A percentile compares a stretch with the other conserved stretches of the same genome.
phyloP scores from a whole-genome alignment of 2,888 invertebrate genomes.

The Glyphotaelius pellucidus region DNA sequence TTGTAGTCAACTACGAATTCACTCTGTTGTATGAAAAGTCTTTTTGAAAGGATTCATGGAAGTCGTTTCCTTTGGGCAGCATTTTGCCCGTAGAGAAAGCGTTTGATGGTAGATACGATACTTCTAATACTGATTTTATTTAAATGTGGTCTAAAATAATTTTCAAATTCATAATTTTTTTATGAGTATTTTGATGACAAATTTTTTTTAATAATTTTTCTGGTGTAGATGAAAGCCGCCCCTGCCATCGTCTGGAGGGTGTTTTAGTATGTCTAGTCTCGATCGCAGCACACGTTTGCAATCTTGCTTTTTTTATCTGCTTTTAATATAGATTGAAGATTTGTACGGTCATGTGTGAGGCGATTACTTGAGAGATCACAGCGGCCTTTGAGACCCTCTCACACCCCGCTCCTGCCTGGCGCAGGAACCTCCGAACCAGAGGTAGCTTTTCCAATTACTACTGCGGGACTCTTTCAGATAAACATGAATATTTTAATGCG shows the following conservation, averaged over 20 bases:
- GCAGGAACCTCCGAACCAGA: background rate
- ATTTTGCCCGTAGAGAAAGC: too few species aligned
- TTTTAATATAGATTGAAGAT: conserved; percentile 66
- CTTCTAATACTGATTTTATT: too few species aligned
- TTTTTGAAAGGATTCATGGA: too few species aligned
- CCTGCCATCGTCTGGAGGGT: background rate
- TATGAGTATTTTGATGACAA: too few species aligned
- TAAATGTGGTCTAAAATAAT: too few species aligned
- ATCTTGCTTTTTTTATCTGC: conserved; percentile 56
- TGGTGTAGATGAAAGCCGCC: background rate
- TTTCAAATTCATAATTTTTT: too few species aligned
- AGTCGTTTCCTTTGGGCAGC: too few species aligned
- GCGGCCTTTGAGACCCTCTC: conserved; percentile 27
- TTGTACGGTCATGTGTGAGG: conserved; percentile 64
- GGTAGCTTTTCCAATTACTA: conserved; percentile 39
- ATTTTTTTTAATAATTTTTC: too few species aligned
- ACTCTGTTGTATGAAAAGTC: too few species aligned
- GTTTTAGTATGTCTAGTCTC: background rate
- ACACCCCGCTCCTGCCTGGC: too few species aligned
- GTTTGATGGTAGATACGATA: too few species aligned
- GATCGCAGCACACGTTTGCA: conserved; percentile 40
- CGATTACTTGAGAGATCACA: conserved; percentile 55
- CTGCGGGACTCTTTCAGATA: conserved; percentile 10
- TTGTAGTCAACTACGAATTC: too few species aligned
- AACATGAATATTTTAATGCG: conserved; percentile 21